A percentile compares a stretch with the other conserved stretches of the same genome.
These are phyloP conservation scores for Epistrophe eligans DNA, from an alignment of 2,888 invertebrate genomes.

Conservation along the genomic window DNA sequence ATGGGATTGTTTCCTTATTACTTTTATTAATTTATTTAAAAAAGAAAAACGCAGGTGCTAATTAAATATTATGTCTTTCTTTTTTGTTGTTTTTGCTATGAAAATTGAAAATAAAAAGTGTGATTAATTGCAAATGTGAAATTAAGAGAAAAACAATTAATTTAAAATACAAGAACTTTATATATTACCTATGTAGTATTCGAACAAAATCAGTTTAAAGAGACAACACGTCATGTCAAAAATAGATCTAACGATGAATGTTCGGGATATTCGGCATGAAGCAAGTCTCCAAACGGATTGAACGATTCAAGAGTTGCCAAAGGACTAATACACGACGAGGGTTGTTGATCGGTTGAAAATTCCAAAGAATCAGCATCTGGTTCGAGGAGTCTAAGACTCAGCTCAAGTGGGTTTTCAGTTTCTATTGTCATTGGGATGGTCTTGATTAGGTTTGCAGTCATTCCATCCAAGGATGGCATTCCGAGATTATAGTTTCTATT, in stretches of 20 bases:
- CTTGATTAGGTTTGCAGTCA: conserved; percentile 38
- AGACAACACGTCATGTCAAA: conserved; percentile 80
- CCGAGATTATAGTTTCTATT: conserved; percentile 57
- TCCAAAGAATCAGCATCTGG: conserved; percentile 81
- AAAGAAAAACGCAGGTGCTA: conserved; percentile 17
- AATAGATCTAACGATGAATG: conserved; percentile 81
- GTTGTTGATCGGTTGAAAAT: conserved; percentile 80
- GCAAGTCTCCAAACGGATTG: conserved; percentile 82
- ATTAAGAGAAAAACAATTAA: conserved; percentile 23
- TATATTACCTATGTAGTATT: conserved; percentile 17
- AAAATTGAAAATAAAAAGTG: neutral
- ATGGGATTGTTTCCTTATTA: conserved; percentile 49
- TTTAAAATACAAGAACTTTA: neutral
- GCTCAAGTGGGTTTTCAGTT: conserved; percentile 80
- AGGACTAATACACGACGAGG: conserved; percentile 81
- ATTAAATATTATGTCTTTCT: conserved; percentile 47
- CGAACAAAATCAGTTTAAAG: neutral
- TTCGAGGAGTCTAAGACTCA: conserved; percentile 82
- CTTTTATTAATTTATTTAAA: conserved; percentile 18
- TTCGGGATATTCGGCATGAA: conserved; percentile 81
- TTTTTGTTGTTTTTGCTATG: conserved; percentile 15
- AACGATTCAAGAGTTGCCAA: conserved; percentile 81
- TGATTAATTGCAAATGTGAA: conserved; percentile 15
- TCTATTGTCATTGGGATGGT: conserved; percentile 46
- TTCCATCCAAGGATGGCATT: conserved; percentile 57